These are phyloP conservation scores for Polyommatus iphigenia DNA, from an alignment of 2,888 invertebrate genomes.

Conservation along the genomic window DNA sequence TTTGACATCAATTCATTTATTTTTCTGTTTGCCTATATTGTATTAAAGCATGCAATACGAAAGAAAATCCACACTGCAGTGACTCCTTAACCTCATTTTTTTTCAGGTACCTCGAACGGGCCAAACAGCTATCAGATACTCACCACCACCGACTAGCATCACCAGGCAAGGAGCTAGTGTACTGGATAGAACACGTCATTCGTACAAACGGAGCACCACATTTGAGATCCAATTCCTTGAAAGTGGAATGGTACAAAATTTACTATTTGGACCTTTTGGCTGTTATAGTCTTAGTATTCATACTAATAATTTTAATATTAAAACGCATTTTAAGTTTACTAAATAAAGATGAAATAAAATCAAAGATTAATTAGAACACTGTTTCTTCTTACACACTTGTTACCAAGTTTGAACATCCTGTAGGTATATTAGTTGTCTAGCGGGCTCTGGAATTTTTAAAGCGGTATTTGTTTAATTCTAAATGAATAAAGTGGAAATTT, in stretches of 20 bases:
- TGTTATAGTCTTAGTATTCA: background rate
- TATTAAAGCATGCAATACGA: background rate
- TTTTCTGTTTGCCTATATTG: background rate
- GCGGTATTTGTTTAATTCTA: no score
- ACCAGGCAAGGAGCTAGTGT: conserved; percentile 41
- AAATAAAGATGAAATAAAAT: background rate
- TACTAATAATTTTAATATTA: conserved; percentile 18
- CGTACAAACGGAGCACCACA: conserved; percentile 42
- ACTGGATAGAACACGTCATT: conserved; percentile 44
- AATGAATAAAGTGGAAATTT: background rate
- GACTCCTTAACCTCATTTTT: background rate
- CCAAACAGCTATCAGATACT: conserved; percentile 37
- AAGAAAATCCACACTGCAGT: background rate
- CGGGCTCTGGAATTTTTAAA: no score
- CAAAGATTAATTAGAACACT: conserved; percentile 12
- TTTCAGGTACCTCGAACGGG: conserved; percentile 33
- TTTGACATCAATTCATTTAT: conserved; percentile 21
- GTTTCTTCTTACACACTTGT: background rate
- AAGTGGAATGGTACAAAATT: conserved; percentile 40
- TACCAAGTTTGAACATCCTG: background rate
- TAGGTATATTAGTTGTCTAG: background rate
- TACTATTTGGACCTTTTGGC: conserved; percentile 40
- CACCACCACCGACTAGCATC: conserved; percentile 42
- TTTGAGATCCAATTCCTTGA: conserved; percentile 35
- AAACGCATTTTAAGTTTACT: background rate